Evolutionary conservation across 2,797 vertebrate genomes (phyloP), one percentile per base, ranked within the genome.

Genomic region (Philypnodon macrostomus): DNA sequence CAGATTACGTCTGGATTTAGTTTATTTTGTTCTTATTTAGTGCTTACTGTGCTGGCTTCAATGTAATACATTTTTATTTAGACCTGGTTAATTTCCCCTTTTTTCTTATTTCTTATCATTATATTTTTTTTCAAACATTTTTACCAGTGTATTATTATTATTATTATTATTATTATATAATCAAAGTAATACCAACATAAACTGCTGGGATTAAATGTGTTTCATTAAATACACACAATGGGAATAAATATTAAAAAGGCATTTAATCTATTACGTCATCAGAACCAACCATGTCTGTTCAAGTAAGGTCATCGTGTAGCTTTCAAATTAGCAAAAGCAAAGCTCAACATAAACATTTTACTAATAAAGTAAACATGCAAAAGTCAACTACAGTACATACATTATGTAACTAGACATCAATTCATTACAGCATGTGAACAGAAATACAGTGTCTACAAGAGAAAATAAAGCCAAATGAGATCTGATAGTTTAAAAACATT

Each of bases 231-330:
- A 33, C 14, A 44, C 16, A 44, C 24, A 42, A 10, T 76, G 52
- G 58, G 38, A 73, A 71, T 61, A 66, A 73, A 76, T 67, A 76
- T 64, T 8, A 27, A 57, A n/a, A 61, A 60, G 41, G 7, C 16
- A 38, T 58, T 63, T 44, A 51, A 64, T 65, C 32, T 58, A 62
- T 30, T 51, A 58, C 42, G 18, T 57, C 39, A 54, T 47, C n/a
- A n/a, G n/a, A n/a, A n/a, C n/a, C n/a, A 50, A 75, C 57, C 40
- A 45, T 3, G 60, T 44, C 11, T 40, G 35, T 47, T 58, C 27
- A 37, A 61, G 18, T 54, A 40, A 69, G 44, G 19, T 52, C 29
- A 55, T 42, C 59, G 49, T 50, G 50, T 56, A 53, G 73, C 63
- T 70, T 63, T 37, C 72, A 73, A 63, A 26, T 16, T 1, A 29